Conservation (phyloP, 2,797 vertebrate genomes). For the Manis pentadactyla region DNA sequence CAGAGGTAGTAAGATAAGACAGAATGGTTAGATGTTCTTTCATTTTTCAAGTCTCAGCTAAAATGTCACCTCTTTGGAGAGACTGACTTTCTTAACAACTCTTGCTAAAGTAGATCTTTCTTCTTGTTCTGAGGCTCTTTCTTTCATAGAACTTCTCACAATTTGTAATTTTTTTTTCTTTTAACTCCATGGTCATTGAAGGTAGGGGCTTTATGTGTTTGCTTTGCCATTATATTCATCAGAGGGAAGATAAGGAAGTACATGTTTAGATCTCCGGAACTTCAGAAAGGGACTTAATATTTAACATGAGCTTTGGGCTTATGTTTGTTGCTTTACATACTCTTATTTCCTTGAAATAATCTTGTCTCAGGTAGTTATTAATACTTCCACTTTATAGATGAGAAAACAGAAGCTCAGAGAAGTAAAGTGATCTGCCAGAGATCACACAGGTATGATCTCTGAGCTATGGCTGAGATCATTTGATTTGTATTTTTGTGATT, state of each 20-base stretch:
- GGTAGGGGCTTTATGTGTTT: not conserved
- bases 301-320: not conserved
- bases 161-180: not conserved
- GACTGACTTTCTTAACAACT: slow-evolving; percentile 23
- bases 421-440: slow-evolving; percentile 16
- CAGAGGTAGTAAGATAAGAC: not conserved
- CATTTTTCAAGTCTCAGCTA: slow-evolving; percentile 45
- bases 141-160: not conserved
- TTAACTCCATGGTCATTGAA: not conserved
- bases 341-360: not conserved
- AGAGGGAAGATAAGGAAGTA: not conserved
- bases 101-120: slow-evolving; percentile 11
- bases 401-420: slow-evolving; percentile 20
- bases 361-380: slow-evolving; percentile 22
- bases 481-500: slow-evolving; percentile 29
- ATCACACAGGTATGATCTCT: not conserved
- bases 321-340: slow-evolving; percentile 4
- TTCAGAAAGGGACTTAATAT: not conserved
- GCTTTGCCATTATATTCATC: not conserved
- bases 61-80: slow-evolving; percentile 37
- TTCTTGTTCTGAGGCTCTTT: slow-evolving; percentile 17
- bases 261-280: not conserved
- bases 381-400: not conserved
- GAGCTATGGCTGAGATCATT: slow-evolving; percentile 9
- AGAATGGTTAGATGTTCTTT: not conserved